Conservation (phyloP, 1,140 invertebrate genomes). For the Hyles euphorbiae region DNA sequence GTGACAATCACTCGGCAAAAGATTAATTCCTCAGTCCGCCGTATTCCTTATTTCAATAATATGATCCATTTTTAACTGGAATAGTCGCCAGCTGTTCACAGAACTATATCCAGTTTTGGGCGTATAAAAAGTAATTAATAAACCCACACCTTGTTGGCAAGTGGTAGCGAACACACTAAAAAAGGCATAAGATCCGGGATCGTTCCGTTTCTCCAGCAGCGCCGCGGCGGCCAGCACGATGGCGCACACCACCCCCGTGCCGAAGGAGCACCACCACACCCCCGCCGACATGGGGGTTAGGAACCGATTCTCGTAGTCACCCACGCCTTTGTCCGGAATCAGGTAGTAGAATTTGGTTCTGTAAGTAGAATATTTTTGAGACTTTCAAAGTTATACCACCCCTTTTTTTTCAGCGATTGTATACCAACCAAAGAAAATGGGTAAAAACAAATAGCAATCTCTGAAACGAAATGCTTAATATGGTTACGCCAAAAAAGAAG, state of each 20-base stretch:
- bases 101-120: no score
- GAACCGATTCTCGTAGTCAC: constrained; percentile 61
- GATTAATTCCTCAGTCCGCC: no score
- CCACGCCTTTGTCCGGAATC: constrained; percentile 50
- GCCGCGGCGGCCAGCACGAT: constrained; percentile 37
- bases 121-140: no score
- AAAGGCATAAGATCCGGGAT: constrained; percentile 36
- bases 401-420: no score
- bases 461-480: no score
- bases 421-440: no score
- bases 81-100: no score
- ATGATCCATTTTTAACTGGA: no score
- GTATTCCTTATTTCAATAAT: no score
- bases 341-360: constrained; percentile 64
- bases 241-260: constrained; percentile 27
- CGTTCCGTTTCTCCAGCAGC: constrained; percentile 31
- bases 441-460: no score
- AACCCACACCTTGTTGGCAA: constrained; percentile 49
- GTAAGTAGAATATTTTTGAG: background rate
- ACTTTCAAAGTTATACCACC: background rate
- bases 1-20: no score
- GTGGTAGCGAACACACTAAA: constrained; percentile 51
- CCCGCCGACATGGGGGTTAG: constrained; percentile 46
- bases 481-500: no score
- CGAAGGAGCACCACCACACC: constrained; percentile 45